Evolutionary conservation across 2,888 invertebrate genomes (phyloP), one percentile per base, ranked within the genome.

Genomic region (Rotaria macrura): DNA sequence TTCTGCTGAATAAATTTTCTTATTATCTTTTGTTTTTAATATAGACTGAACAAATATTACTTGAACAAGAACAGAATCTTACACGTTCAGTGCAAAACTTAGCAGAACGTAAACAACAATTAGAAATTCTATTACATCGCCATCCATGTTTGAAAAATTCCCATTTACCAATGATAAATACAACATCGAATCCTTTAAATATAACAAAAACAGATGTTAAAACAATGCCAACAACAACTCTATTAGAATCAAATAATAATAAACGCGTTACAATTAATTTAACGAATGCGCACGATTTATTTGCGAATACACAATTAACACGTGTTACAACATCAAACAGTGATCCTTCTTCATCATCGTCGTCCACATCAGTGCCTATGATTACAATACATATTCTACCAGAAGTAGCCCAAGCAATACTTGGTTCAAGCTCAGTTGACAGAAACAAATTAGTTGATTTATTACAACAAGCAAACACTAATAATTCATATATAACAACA

Each of bases 301-400:
- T 79, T 79, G 14, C 43, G 10, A 25, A n/a, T 17, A 0, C 43
- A 43, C n/a, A 25, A 9, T 23, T 43, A 40, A 43, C 25, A n/a
- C 23, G 25, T 20, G 3, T n/a, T 23, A 23, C 55, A 55, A 20
- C 23, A 29, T 43, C 79, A 40, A 43, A 25, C 4, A 38, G 43
- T 14, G 43, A n/a, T 17, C 6, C 79, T 14, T 34, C 34, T 7
- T 34, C 65, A 20, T 34, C 65, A 20, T 34, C 38, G 25, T 7
- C 65, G 9, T 34, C 65, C 5, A 17, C 38, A 34, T 7, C 65
- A 4, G 43, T 43, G 12, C 79, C 79, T 2, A 79, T 79, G 79
- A 79, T 79, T 43, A 79, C 79, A 43, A 79, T 79, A 25, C 79
- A 79, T 43, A 79, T 79, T 43, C 3, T 40, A 79, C 79, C 79